A percentile compares a stretch with the other conserved stretches of the same genome.
phyloP scores from a whole-genome alignment of 2,888 invertebrate genomes.

The Pemphredon lugubris region DNA sequence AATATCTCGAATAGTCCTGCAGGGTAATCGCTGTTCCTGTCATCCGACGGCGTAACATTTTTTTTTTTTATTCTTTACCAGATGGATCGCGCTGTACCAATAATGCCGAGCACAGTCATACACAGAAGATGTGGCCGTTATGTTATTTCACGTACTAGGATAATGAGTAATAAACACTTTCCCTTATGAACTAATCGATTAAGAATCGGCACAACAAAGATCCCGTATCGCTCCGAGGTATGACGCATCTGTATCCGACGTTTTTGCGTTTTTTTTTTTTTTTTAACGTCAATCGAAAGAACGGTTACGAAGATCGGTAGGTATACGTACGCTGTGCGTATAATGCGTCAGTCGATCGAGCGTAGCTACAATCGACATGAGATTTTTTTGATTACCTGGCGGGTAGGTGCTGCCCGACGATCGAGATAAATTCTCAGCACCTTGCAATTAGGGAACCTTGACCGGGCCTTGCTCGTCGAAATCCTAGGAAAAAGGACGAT shows the following conservation, averaged over 20 bases:
- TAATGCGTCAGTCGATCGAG: background rate
- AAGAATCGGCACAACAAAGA: constrained; percentile 51
- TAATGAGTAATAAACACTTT: constrained; percentile 55
- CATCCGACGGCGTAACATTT: background rate
- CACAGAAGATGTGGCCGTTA: constrained; percentile 14
- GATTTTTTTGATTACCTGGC: constrained; percentile 2
- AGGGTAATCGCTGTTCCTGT: background rate
- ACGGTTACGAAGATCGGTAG: constrained; percentile 17
- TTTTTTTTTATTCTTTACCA: background rate
- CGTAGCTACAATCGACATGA: background rate
- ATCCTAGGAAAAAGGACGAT: constrained; percentile 13
- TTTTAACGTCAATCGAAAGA: background rate
- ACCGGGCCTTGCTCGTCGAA: constrained; percentile 1
- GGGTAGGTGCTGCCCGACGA: constrained; percentile 8
- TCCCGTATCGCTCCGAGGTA: constrained; percentile 20
- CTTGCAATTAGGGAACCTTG: constrained; percentile 50
- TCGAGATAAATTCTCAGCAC: constrained; percentile 15
- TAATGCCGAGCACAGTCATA: too few relatives aligned
- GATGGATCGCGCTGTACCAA: constrained; percentile 2
- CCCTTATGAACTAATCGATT: constrained; percentile 60
- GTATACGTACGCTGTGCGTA: background rate
- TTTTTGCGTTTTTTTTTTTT: too few relatives aligned
- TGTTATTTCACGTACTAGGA: constrained; percentile 28
- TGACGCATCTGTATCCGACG: constrained; percentile 20
- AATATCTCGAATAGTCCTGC: constrained; percentile 48